Percentiles rank a stretch among this genome's conserved stretches.
These are phyloP conservation scores for Xiphorhynchus elegans DNA, from an alignment of 2,113 vertebrate genomes.

Conservation along the genomic window DNA sequence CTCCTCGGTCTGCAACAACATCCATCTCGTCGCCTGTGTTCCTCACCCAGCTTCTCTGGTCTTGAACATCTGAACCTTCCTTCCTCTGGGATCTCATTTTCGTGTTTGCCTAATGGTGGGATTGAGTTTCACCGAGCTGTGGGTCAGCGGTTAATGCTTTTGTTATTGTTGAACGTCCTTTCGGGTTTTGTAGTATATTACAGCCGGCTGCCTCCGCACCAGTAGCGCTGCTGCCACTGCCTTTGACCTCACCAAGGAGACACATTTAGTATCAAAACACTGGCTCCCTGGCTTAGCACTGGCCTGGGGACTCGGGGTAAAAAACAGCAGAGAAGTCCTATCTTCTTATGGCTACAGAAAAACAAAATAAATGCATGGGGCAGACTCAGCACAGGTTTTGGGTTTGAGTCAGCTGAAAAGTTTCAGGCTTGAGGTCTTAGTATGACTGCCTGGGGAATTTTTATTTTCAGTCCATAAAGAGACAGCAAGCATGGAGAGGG, in stretches of 20 bases:
- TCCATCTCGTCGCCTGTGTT: neutral
- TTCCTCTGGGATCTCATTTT: slow-evolving; percentile 68
- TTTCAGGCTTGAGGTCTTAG: slow-evolving; percentile 36
- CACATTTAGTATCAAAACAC: slow-evolving; percentile 58
- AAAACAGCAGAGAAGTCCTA: neutral
- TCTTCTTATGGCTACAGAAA: neutral
- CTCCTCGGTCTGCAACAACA: neutral
- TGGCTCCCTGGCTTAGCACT: slow-evolving; percentile 11
- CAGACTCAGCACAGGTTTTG: slow-evolving; percentile 31
- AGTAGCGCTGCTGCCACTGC: slow-evolving; percentile 43
- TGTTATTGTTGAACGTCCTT: slow-evolving; percentile 74
- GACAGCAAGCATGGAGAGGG: slow-evolving; percentile 55
- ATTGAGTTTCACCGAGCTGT: slow-evolving; percentile 71
- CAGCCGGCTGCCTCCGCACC: slow-evolving; percentile 47
- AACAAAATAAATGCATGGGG: neutral
- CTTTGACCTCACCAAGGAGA: slow-evolving; percentile 58
- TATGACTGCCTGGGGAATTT: slow-evolving; percentile 51
- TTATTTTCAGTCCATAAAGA: slow-evolving; percentile 68
- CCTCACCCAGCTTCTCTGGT: neutral
- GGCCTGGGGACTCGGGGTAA: neutral
- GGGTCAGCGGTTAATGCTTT: slow-evolving; percentile 72
- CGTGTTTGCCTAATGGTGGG: slow-evolving; percentile 70
- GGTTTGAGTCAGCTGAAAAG: slow-evolving; percentile 50
- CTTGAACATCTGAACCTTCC: slow-evolving; percentile 52
- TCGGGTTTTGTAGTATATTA: slow-evolving; percentile 56